Evolutionary conservation across 2,888 invertebrate genomes (phyloP).

Genomic region (Andrena fulva): DNA sequence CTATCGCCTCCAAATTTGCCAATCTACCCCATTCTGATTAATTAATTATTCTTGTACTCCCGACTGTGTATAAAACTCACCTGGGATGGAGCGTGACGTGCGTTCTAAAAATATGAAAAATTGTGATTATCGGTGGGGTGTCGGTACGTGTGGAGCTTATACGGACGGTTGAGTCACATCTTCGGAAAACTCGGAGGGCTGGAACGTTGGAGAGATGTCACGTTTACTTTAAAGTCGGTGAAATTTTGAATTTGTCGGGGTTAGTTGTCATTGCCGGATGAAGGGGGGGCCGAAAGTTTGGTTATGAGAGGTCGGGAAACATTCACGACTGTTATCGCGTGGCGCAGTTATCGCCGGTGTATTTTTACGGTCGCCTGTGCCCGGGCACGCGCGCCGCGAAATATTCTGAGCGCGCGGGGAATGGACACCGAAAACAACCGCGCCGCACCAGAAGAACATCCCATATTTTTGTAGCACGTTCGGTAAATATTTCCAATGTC

Average conservation of each 20-base stretch:
- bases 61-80: background rate
- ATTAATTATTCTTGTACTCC: no score
- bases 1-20: no score
- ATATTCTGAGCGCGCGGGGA: slow-evolving; percentile 36
- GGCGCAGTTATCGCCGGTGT: slow-evolving; percentile 55
- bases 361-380: slow-evolving; percentile 51
- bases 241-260: slow-evolving; percentile 61
- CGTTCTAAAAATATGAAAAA: background rate
- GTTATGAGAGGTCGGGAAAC: slow-evolving; percentile 58
- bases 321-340: slow-evolving; percentile 51
- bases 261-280: slow-evolving; percentile 58
- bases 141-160: background rate
- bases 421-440: slow-evolving; percentile 46
- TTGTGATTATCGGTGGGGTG: background rate
- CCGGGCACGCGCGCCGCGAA: slow-evolving; percentile 23
- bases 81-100: background rate
- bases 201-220: background rate
- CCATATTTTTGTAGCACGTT: slow-evolving; percentile 54
- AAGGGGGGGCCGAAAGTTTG: slow-evolving; percentile 55
- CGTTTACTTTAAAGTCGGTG: slow-evolving; percentile 31
- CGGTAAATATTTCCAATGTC: slow-evolving; percentile 57
- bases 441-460: slow-evolving; percentile 34
- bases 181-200: background rate
- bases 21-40: no score
- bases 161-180: slow-evolving; percentile 27